Base-by-base conservation (phyloP, 1,140 invertebrate species). In the Polypedilum vanderplanki region DNA sequence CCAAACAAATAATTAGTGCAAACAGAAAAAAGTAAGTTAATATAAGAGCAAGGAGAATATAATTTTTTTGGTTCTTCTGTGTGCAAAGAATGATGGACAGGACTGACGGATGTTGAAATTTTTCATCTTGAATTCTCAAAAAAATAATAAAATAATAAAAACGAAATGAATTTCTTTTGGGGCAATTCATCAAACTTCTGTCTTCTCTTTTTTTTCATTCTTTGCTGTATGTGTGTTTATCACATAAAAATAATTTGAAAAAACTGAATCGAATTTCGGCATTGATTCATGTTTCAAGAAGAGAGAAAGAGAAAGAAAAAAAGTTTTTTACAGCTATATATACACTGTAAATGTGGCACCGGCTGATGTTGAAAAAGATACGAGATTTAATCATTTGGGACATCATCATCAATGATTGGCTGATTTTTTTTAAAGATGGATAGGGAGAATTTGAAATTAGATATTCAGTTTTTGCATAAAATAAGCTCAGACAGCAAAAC, bases 1-100 rank as follows among this genome's bases (percentile, higher is more conserved):
- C 17, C 65, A 70, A 70, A 70, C 65, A 70, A 70, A 70, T 22
- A 70, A 22, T 22, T 70, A 57, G 46, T 57, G 46, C 46, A 57
- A 57, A 57, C 46, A 57, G 46, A 57, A 57, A 57, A 57, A 1
- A 3, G 10, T 4, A 57, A 70, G 7, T 20, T 3, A 57, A 12
- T 57, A 15, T 12, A 57, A 57, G 8, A 57, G 46, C 46, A 7
- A 15, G 10, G 10, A 17, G 2, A 57, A 8, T 3, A 57, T 9
- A 15, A 57, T 3, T 57, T 3, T 57, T 57, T 57, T 57, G 10
- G 3, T 57, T 57, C n/a, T 57, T 17, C 46, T 57, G 1, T 57
- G 1, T 57, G 10, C 46, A 3, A 18, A 9, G 65, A 70, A 9
- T 70, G 20, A 22, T 57, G 46, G 46, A 57, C 46, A 57, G 46